Evolutionary conservation across 1,140 invertebrate species (phyloP).

Genomic region (Tetraneura akinire): DNA sequence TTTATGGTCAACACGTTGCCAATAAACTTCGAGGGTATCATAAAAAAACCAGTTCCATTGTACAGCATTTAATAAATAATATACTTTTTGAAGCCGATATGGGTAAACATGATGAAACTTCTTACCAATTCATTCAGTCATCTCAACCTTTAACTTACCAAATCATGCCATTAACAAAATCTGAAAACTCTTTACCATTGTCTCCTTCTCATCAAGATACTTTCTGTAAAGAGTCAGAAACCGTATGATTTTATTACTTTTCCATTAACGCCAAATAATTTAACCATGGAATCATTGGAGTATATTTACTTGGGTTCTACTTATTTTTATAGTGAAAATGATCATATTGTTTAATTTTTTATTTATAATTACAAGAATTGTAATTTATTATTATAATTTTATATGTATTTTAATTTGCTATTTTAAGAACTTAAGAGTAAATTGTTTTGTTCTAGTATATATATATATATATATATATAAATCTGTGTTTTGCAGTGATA

Average conservation of each 20-base stretch:
- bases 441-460: no score
- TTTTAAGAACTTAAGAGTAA: no score
- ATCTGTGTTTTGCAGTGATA: no score
- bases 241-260: background rate
- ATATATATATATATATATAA: no score
- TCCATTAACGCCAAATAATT: background rate
- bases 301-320: background rate
- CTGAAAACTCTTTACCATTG: background rate
- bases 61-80: background rate
- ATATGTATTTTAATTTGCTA: no score
- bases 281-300: background rate
- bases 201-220: background rate
- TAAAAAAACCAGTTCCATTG: background rate
- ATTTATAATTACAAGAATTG: background rate
- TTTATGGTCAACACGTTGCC: background rate
- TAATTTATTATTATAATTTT: no score
- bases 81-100: conserved; percentile 38
- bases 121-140: background rate
- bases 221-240: background rate
- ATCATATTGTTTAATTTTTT: conserved; percentile 47
- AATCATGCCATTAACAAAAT: background rate
- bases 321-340: conserved; percentile 34
- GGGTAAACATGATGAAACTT: background rate
- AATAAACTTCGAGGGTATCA: background rate
- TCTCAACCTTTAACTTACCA: background rate